A percentile compares a stretch with the other conserved stretches of the same genome.
Conservation (phyloP, 2,797 vertebrate genomes). For the Gephyroberyx darwinii region DNA sequence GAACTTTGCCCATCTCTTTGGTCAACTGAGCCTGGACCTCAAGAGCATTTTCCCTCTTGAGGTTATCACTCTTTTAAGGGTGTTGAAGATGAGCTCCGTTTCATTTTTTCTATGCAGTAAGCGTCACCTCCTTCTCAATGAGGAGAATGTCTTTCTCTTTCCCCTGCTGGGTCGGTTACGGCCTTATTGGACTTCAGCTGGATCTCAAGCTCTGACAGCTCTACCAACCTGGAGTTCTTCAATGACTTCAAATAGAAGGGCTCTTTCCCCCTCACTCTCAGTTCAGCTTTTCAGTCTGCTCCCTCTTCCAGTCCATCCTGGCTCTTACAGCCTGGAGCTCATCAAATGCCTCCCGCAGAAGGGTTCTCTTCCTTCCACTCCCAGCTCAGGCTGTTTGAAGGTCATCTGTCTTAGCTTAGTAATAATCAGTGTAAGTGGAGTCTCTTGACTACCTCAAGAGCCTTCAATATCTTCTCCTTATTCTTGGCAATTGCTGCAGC, state of each 20-base stretch:
- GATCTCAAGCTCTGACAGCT: neutral
- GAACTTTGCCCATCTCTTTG: slow-evolving; percentile 9
- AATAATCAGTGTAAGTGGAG: slow-evolving; percentile 11
- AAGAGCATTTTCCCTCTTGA: slow-evolving; percentile 10
- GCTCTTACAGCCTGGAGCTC: slow-evolving; percentile 30
- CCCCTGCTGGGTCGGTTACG: neutral
- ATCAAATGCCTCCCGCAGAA: slow-evolving; percentile 25
- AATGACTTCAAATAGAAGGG: slow-evolving; percentile 5
- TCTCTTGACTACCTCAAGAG: slow-evolving; percentile 27
- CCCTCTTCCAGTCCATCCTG: slow-evolving; percentile 19
- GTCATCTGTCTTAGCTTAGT: slow-evolving; percentile 30
- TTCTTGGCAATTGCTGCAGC: slow-evolving; percentile 18
- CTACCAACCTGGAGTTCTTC: neutral
- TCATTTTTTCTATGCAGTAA: slow-evolving; percentile 1
- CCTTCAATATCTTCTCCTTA: slow-evolving; percentile 31
- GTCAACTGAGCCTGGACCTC: slow-evolving; percentile 18
- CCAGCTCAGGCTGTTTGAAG: slow-evolving; percentile 4
- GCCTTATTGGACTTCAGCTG: slow-evolving; percentile 8
- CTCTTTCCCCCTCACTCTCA: neutral
- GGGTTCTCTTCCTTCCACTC: slow-evolving; percentile 28
- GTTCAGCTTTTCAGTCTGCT: slow-evolving; percentile 24
- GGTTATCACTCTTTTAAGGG: neutral
- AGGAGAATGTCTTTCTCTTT: neutral
- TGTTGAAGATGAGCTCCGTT: slow-evolving; percentile 8
- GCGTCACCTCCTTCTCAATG: neutral